These are phyloP conservation scores for Cistogaster globosa DNA, from an alignment of 2,888 invertebrate genomes.

Conservation along the genomic window DNA sequence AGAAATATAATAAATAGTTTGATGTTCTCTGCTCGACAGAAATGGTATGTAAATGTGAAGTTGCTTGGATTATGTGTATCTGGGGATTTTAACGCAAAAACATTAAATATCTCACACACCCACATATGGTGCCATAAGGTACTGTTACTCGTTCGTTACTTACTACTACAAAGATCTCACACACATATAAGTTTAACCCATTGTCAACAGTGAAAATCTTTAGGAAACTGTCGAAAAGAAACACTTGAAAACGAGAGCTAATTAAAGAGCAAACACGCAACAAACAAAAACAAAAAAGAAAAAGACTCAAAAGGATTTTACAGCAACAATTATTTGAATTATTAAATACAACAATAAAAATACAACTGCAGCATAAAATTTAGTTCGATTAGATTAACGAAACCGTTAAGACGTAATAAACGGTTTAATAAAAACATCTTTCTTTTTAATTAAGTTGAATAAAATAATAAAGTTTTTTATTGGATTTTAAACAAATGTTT, in stretches of 20 bases:
- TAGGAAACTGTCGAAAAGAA: no score
- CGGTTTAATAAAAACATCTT: slow-evolving; percentile 24
- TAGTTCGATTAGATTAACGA: slow-evolving; percentile 77
- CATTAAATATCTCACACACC: slow-evolving; percentile 67
- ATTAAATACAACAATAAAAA: slow-evolving; percentile 68
- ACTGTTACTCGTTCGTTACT: neutral
- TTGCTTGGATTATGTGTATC: neutral
- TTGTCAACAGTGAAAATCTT: slow-evolving; percentile 15
- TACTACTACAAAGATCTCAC: neutral
- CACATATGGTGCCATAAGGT: slow-evolving; percentile 64
- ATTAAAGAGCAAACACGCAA: slow-evolving; percentile 48
- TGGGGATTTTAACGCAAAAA: slow-evolving; percentile 55
- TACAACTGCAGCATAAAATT: slow-evolving; percentile 74
- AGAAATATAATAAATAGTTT: slow-evolving; percentile 47
- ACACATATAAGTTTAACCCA: slow-evolving; percentile 61
- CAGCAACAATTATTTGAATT: slow-evolving; percentile 52
- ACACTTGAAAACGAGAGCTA: slow-evolving; percentile 59
- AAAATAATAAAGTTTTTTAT: neutral
- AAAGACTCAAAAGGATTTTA: slow-evolving; percentile 74
- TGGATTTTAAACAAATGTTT: slow-evolving; percentile 14
- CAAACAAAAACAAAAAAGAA: slow-evolving; percentile 49
- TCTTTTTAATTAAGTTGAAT: neutral
- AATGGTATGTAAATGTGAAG: neutral
- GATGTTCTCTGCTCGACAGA: slow-evolving; percentile 3
- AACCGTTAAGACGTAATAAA: slow-evolving; percentile 74